Evolutionary conservation across 1,140 invertebrate species (phyloP).

Genomic region (Callitettix versicolor): DNA sequence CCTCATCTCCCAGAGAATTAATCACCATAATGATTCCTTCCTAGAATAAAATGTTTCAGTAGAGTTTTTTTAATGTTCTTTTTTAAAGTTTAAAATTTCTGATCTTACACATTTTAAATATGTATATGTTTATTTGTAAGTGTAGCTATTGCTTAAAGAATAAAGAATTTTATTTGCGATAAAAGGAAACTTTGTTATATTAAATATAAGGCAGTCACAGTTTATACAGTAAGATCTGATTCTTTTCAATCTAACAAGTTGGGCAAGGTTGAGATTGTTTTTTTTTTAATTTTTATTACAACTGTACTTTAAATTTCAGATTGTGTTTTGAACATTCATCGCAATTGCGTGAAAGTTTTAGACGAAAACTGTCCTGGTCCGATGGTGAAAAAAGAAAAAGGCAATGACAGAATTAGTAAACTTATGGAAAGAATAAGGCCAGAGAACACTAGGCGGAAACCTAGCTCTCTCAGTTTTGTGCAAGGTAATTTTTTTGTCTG

Average conservation of each 20-base stretch:
- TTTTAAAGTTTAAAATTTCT: not conserved
- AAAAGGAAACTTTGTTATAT: too few species aligned
- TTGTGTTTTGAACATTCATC: slow-evolving; percentile 82
- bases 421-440: slow-evolving; percentile 63
- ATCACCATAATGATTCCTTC: too few species aligned
- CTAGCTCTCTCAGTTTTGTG: slow-evolving; percentile 35
- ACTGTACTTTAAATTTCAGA: slow-evolving; percentile 53
- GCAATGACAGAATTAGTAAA: slow-evolving; percentile 56
- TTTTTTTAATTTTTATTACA: slow-evolving; percentile 19
- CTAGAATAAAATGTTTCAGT: too few species aligned
- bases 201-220: too few species aligned
- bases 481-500: slow-evolving; percentile 39
- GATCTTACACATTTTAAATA: not conserved
- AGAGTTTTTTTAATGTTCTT: not conserved
- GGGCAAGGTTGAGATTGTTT: too few species aligned
- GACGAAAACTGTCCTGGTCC: slow-evolving; percentile 79
- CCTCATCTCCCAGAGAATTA: too few species aligned
- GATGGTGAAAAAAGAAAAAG: slow-evolving; percentile 52
- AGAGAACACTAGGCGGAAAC: slow-evolving; percentile 40
- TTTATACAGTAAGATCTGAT: too few species aligned
- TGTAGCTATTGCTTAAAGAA: too few species aligned
- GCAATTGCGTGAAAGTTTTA: slow-evolving; percentile 65
- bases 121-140: not conserved
- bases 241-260: too few species aligned
- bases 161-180: too few species aligned